Evolutionary conservation across 2,113 vertebrate species (phyloP).

Genomic region (Semnopithecus entellus): DNA sequence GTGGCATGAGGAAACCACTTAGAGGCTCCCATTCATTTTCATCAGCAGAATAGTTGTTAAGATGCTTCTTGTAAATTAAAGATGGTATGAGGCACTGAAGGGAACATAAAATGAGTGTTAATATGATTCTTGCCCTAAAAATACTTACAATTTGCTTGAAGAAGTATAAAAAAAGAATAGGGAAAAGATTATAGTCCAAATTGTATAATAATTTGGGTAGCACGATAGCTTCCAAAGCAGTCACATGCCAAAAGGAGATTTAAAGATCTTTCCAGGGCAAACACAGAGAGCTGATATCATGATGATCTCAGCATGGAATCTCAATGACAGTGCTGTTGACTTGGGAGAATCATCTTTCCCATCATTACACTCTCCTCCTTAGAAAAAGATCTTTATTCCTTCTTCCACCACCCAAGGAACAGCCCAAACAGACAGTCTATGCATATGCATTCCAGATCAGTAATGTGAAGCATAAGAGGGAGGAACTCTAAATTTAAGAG

Average conservation of each 20-base stretch:
- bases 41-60: neutral
- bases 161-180: neutral
- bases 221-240: neutral
- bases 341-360: neutral
- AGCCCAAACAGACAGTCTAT: slow-evolving; percentile 5
- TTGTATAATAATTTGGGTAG: neutral
- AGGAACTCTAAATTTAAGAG: slow-evolving; percentile 19
- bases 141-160: neutral
- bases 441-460: neutral
- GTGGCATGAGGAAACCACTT: neutral
- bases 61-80: neutral
- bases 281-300: neutral
- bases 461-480: neutral
- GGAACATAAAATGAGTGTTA: neutral
- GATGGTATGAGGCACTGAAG: neutral
- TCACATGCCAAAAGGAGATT: neutral
- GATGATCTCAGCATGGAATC: neutral
- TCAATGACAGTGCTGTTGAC: neutral
- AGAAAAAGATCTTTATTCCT: neutral
- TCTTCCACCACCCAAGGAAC: slow-evolving; percentile 10
- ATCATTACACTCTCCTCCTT: neutral
- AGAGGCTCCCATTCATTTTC: neutral
- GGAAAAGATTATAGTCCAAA: neutral
- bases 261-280: neutral
- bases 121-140: neutral